Evolutionary conservation across 2,888 invertebrate genomes (phyloP), one percentile per base, ranked within the genome.

Genomic region (Morpho deidamia): DNA sequence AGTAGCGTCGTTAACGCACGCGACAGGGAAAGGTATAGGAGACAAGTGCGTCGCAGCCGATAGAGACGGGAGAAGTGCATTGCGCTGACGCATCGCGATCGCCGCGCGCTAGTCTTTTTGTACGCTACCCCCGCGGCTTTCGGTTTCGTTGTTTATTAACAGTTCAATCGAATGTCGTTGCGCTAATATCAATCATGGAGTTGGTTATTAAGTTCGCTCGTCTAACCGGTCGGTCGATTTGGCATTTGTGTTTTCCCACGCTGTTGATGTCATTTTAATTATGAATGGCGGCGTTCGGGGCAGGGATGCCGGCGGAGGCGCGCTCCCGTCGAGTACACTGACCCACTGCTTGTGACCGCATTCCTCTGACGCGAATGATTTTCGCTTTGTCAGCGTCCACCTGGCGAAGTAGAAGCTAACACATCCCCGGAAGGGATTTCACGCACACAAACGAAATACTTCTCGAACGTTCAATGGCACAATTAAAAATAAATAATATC

Each of bases 191-290:
- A 80, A 83, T 84, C 77, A 76, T 68, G 66, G 67, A 66, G 78
- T 39, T 47, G 37, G 40, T 49, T 81, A 84, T 83, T 83, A 83
- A 85, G 83, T 81, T 71, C 70, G 78, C 78, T 77, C 75, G 79
- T 78, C 72, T 56, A 74, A 82, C 81, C 79, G 83, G 82, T 83
- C 79, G 72, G 66, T 73, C 71, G 60, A 76, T 71, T 77, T 76
- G 81, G 75, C 78, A 81, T 82, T 83, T 79, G 76, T 72, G 66
- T 71, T 81, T 87, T 88, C 87, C 84, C 87, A 87, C 87, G 86
- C 80, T 76, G 80, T 84, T 87, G 83, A 86, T 85, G 84, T 86
- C 84, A 81, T 82, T 83, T 84, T 82, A 81, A 84, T 85, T 82
- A 83, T 82, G 78, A 81, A 76, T 76, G 79, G 74, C 68, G 76